phyloP scores from a whole-genome alignment of 2,888 invertebrate genomes.

The Melinaea menophilus region DNA sequence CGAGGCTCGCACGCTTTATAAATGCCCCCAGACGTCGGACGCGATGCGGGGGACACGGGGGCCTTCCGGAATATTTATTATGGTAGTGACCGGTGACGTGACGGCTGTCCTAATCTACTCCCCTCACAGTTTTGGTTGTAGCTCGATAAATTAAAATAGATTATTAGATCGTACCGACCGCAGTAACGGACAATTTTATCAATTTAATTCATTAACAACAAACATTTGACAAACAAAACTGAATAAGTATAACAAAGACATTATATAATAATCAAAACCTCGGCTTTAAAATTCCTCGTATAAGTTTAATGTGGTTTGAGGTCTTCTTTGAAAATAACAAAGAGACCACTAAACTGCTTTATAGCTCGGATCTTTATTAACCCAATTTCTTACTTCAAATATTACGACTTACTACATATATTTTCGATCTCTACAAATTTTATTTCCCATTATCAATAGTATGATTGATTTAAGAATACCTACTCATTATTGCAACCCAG shows the following conservation, averaged over 20 bases:
- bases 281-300: not conserved
- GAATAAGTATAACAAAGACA: no score
- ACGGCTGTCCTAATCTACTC: conserved; percentile 29
- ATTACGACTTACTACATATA: no score
- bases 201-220: no score
- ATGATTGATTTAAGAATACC: no score
- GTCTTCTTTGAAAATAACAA: conserved; percentile 1
- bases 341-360: not conserved
- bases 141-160: conserved; percentile 29
- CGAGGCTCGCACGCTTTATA: conserved; percentile 38
- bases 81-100: conserved; percentile 25
- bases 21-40: conserved; percentile 37
- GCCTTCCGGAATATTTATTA: conserved; percentile 32
- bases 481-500: no score
- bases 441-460: no score
- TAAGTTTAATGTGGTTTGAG: not conserved
- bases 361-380: not conserved
- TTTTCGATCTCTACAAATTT: no score
- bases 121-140: conserved; percentile 28
- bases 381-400: not conserved
- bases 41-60: conserved; percentile 34
- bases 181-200: conserved; percentile 14
- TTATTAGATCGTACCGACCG: conserved; percentile 25
- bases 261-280: conserved; percentile 7
- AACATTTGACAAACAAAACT: no score